Evolutionary conservation across 1,140 invertebrate species (phyloP), one percentile per base, ranked within the genome.

Genomic region (Camponotus pennsylvanicus): DNA sequence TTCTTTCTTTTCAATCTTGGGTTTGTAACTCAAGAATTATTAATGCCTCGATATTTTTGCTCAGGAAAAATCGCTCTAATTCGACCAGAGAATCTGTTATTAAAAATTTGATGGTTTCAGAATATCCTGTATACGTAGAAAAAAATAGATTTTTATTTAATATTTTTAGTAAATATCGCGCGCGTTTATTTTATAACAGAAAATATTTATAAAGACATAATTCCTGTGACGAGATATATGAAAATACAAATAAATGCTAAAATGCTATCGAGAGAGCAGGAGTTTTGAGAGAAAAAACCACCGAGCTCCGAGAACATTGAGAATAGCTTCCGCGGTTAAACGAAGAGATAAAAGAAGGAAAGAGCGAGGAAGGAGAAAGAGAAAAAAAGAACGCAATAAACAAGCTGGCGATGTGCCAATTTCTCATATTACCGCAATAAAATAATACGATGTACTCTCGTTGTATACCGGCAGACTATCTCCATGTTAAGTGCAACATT

Each of bases 371-470:
- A 75, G 66, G 8, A 27, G n/a, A 6, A 11, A 73, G 32, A 49
- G 57, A 78, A 32, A 21, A 21, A 55, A 59, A 66, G 1, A 75
- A 52, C 21, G 73, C 83, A 63, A 66, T 77, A 85, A 85, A 59
- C 32, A 66, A 57, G 37, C 83, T 78, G 83, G 83, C 63, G 27
- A 57, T 13, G 63, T 57, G 64, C 78, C 73, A 85, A 78, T 77
- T 78, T 85, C 42, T 69, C 59, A 21, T 55, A 55, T 85, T 67
- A 40, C 32, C 73, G 49, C 78, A 78, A 85, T 78, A 85, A 64
- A 73, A 64, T 66, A 49, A 18, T 57, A 66, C 49, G 61, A 42
- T 21, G 73, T 21, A 67, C 52, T 34, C 37, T 18, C 18, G n/a
- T 85, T 49, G 40, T 84, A 42, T 55, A 13, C 27, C 45, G 45